Base-by-base conservation (phyloP, 2,113 vertebrate genomes). In the Sisor rabdophorus region DNA sequence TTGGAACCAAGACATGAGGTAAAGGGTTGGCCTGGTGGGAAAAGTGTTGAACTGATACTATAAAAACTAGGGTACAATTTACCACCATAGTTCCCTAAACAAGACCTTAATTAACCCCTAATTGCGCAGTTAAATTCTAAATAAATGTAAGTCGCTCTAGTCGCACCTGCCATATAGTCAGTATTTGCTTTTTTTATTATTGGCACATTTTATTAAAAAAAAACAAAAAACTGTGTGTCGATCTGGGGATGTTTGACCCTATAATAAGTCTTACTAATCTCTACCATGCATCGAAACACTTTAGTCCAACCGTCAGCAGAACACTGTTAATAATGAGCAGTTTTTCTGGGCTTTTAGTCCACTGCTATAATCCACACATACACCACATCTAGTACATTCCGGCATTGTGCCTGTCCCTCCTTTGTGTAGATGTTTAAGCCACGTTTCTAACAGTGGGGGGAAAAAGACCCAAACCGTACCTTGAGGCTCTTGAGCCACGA, bases 401-500 rank as follows among this genome's bases (percentile, higher is more conserved):
- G 10, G 30, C 19, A 36, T 2, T 16, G 36, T 36, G 32, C 13
- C 32, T 40, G 60, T 30, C 26, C 16, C 8, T 60, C 58, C 32
- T 32, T 17, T 32, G 28, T 36, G 19, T 11, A 36, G 8, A 4
- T 36, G 59, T 63, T 36, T 63, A 63, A n/a, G 36, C 16, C 26
- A 60, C 36, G 17, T 44, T 47, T 65, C 12, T 24, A 47, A 65
- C 63, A 67, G 13, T 26, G 13, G 12, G 47, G 13, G 1, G 28
- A 72, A 17, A 52, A 59, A 26, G 2, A 61, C 6, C 9, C 3
- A 24, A 30, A 28, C 20, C 61, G 58, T 79, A 98, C 97, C 96
- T 93, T 95, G 94, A 36, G 95, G 96, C 22, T 98, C 96, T 85
- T 95, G 92, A 22, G 93, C 93, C 12, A 95, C 92, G 0, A 97